phyloP scores from a whole-genome alignment of 2,888 invertebrate genomes.

The Ecliptopera silaceata region DNA sequence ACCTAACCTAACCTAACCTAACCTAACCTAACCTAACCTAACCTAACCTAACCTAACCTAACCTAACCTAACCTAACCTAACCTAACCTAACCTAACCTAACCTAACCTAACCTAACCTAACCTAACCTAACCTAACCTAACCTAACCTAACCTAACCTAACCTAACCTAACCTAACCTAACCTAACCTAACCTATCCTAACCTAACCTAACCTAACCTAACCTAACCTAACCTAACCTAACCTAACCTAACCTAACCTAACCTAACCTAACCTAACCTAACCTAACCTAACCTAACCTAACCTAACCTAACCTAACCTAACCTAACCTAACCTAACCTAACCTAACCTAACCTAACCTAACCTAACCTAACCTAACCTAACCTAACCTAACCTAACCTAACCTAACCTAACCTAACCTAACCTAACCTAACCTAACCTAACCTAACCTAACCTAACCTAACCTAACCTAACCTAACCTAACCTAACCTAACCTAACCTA shows the following conservation, averaged over 20 bases:
- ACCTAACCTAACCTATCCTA: conserved; percentile 18
- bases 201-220: conserved; percentile 18
- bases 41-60: conserved; percentile 28
- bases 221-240: conserved; percentile 16
- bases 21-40: conserved; percentile 14
- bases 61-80: conserved; percentile 29
- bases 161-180: conserved; percentile 19
- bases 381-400: conserved; percentile 18
- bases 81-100: conserved; percentile 18
- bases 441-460: conserved; percentile 13
- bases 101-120: conserved; percentile 22
- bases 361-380: conserved; percentile 17
- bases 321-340: conserved; percentile 15
- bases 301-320: conserved; percentile 18
- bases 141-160: conserved; percentile 16
- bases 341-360: conserved; percentile 12
- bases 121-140: conserved; percentile 17
- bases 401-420: conserved; percentile 16
- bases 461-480: conserved; percentile 20
- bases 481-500: conserved; percentile 21
- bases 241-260: conserved; percentile 13
- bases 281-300: conserved; percentile 16
- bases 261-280: conserved; percentile 19
- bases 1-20: conserved; percentile 12
- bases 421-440: conserved; percentile 16